These are phyloP conservation scores for Phalacrocorax pelagicus DNA, from an alignment of 2,113 vertebrate species.

Conservation along the genomic window DNA sequence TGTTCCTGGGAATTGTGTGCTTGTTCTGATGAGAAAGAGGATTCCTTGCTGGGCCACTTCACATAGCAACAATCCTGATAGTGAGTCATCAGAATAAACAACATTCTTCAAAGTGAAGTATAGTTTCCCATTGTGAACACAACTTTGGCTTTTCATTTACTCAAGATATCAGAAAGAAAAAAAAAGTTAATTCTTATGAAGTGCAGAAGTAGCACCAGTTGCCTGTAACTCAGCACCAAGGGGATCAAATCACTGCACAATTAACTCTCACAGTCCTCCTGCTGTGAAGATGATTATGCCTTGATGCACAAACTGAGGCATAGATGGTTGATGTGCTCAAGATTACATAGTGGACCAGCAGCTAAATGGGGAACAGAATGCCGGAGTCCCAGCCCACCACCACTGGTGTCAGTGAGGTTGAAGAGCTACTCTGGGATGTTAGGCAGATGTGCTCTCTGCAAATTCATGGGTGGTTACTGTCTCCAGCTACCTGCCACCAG, in stretches of 20 bases:
- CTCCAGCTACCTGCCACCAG: neutral
- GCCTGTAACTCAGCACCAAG: neutral
- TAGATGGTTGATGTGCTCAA: neutral
- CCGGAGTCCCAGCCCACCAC: neutral
- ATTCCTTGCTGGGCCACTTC: slow-evolving; percentile 30
- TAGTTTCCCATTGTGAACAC: slow-evolving; percentile 24
- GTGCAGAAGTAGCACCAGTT: neutral
- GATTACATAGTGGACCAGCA: neutral
- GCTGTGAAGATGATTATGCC: neutral
- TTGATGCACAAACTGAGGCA: neutral
- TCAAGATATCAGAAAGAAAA: neutral
- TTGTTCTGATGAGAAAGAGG: neutral
- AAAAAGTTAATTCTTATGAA: neutral
- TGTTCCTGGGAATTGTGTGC: neutral
- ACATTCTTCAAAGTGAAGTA: slow-evolving; percentile 1
- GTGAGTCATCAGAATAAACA: slow-evolving; percentile 27
- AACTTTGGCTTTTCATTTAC: slow-evolving; percentile 24
- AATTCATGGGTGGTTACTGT: neutral
- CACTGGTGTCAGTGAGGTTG: neutral
- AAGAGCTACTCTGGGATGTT: neutral
- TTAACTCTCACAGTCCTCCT: neutral
- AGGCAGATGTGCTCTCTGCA: neutral
- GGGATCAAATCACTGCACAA: neutral
- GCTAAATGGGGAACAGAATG: neutral
- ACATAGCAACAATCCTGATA: neutral